Percentiles rank a stretch among this genome's conserved stretches.
Conservation (phyloP, 2,113 vertebrate genomes). For the Erpornis zantholeuca region DNA sequence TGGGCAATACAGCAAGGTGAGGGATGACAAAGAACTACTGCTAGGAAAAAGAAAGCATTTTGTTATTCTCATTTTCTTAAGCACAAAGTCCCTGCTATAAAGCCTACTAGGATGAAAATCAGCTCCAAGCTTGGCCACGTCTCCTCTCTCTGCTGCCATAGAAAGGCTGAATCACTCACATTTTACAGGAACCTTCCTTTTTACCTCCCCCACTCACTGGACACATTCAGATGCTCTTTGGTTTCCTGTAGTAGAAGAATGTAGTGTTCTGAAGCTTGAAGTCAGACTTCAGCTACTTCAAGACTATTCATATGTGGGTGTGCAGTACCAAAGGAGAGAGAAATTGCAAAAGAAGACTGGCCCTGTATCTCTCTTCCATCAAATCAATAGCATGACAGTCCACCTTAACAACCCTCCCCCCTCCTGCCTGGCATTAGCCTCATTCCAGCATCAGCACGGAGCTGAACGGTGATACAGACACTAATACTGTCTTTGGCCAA, state of each 20-base stretch:
- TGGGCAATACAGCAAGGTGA: background rate
- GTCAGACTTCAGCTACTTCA: background rate
- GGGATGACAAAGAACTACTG: background rate
- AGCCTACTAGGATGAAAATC: background rate
- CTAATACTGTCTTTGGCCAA: background rate
- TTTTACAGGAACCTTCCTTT: background rate
- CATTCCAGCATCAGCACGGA: constrained; percentile 1
- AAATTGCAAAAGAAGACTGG: background rate
- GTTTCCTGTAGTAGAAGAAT: background rate
- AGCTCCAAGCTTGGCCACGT: background rate
- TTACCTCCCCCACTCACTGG: background rate
- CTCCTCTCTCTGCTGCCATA: background rate
- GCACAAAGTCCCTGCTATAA: background rate
- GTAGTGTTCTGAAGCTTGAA: background rate
- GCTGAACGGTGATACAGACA: background rate
- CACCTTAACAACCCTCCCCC: constrained; percentile 49
- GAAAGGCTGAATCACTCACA: background rate
- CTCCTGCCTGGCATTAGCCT: constrained; percentile 26
- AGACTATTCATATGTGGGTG: background rate
- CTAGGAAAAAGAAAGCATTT: background rate
- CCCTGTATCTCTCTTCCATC: background rate
- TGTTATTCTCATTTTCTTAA: background rate
- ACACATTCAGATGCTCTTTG: background rate
- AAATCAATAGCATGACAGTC: background rate
- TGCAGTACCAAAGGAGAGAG: background rate